phyloP scores from a whole-genome alignment of 2,888 invertebrate genomes.

The Diadromus collaris region DNA sequence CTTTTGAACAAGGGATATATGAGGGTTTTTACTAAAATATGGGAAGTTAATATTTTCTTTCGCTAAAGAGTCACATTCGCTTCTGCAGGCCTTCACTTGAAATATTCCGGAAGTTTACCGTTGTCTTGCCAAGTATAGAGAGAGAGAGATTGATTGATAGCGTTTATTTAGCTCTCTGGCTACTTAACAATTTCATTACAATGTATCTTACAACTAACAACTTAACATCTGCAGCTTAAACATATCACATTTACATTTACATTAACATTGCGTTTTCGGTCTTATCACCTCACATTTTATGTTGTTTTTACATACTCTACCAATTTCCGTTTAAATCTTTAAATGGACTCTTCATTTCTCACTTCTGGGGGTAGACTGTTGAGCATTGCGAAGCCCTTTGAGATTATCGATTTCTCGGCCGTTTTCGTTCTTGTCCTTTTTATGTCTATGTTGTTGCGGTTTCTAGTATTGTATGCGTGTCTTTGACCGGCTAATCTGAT shows the following conservation, averaged over 20 bases:
- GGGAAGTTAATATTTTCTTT: no score
- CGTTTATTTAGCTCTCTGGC: constrained; percentile 11
- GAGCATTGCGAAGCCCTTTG: background rate
- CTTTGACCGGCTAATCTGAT: background rate
- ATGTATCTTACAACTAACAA: background rate
- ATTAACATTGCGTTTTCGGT: background rate
- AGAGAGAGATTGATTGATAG: constrained; percentile 10
- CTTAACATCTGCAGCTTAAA: background rate
- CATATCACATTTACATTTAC: background rate
- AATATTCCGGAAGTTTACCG: no score
- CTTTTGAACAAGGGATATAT: no score
- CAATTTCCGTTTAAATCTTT: background rate
- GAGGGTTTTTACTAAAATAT: no score
- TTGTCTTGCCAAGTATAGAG: no score
- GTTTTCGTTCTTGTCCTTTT: constrained; percentile 1
- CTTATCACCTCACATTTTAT: background rate
- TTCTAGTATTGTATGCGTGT: background rate
- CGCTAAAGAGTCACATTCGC: no score
- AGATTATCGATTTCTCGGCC: background rate
- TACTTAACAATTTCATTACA: background rate
- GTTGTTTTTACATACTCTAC: background rate
- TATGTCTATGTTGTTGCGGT: background rate
- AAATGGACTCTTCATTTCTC: background rate
- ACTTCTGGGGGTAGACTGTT: background rate
- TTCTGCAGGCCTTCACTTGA: no score